Conservation (phyloP, 2,888 invertebrate genomes). For the Pyrrhosoma nymphula region DNA sequence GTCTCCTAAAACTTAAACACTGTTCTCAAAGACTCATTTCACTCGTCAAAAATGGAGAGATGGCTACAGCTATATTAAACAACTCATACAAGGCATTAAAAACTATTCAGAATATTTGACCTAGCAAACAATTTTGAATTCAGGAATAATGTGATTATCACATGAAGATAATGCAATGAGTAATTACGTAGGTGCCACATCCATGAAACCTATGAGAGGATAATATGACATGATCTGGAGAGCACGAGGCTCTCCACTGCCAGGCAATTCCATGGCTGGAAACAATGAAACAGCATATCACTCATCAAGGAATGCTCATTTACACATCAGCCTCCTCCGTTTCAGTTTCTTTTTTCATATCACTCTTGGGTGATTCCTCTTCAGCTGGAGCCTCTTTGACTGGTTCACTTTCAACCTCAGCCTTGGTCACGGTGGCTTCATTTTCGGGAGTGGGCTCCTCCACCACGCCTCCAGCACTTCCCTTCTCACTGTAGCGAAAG, state of each 20-base stretch:
- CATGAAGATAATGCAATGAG: constrained; percentile 40
- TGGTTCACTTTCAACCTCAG: constrained; percentile 24
- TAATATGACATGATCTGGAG: neutral
- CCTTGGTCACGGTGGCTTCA: constrained; percentile 45
- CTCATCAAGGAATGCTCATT: constrained; percentile 52
- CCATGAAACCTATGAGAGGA: constrained; percentile 2
- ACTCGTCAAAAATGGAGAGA: neutral
- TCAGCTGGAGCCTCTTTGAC: constrained; percentile 39
- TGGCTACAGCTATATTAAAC: neutral
- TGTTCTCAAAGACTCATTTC: neutral
- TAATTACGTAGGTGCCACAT: constrained; percentile 11
- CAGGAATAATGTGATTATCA: neutral
- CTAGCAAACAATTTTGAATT: constrained; percentile 10
- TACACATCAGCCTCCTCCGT: constrained; percentile 51
- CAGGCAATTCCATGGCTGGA: neutral
- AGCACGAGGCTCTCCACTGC: neutral
- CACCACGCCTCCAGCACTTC: constrained; percentile 76
- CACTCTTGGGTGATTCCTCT: constrained; percentile 7
- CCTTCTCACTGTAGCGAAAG: constrained; percentile 84
- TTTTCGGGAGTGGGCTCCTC: constrained; percentile 74
- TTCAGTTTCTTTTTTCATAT: constrained; percentile 47
- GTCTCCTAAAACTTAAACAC: neutral
- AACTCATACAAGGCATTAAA: constrained; percentile 13
- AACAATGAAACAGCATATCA: neutral
- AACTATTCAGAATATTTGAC: neutral